Base-by-base conservation (phyloP, 2,888 invertebrate genomes). In the Drosophila peninsularis region DNA sequence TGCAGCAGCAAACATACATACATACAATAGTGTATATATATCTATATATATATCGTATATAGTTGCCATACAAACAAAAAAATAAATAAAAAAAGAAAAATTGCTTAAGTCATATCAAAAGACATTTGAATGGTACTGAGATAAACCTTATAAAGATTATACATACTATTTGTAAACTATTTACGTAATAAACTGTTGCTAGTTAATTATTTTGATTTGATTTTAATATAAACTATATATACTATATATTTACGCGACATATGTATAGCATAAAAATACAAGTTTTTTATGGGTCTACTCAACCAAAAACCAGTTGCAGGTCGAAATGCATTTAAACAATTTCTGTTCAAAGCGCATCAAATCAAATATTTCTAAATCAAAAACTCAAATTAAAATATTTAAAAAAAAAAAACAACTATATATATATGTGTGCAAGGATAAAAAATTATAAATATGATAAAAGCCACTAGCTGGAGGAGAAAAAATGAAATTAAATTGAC, bases 61-160 rank as follows among this genome's bases (percentile, higher is more conserved):
- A 64, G 62, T 61, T 62, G 62, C 60, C 62, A 64, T 44, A 11
- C 4, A 27, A 27, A 27, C 44, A 57, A 52, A 58, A 66, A 27
- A 27, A n/a, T n/a, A n/a, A n/a, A n/a, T n/a, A 27, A 27, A 47
- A 57, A 52, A 58, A 64, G 71, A 67, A 73, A 82, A 80, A 72
- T 76, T 84, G 83, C 85, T 89, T 82, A 89, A 89, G 82, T 90
- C 89, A 89, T 89, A 89, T 89, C 89, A 89, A 83, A 83, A 71
- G 80, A 83, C 77, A 86, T 86, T 88, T 75, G 66, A 88, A 88
- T 84, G 83, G 82, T 88, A 85, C 88, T 84, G 76, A 80, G 71
- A 80, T 78, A 79, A 89, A 73, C 71, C 64, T 70, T 62, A 82
- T 62, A 53, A 54, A 70, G 63, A 36, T 62, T 41, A 62, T 56